Percentiles rank a stretch among this genome's conserved stretches.
These are phyloP conservation scores for Cosmia pyralina DNA, from an alignment of 2,888 invertebrate genomes.

Conservation along the genomic window DNA sequence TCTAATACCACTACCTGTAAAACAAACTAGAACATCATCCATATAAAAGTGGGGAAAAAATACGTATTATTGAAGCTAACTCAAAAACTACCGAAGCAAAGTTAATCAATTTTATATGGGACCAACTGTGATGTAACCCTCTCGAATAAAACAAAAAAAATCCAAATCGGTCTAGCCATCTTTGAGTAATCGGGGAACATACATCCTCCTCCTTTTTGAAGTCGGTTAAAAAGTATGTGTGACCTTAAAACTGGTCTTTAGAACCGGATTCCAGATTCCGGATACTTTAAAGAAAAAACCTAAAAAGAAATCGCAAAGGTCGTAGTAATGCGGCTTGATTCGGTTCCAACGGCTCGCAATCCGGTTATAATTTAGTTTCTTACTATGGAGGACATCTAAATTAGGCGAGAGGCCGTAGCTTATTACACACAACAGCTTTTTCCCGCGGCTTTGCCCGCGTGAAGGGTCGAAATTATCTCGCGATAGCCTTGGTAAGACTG, in stretches of 20 bases:
- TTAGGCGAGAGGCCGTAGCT: slow-evolving; percentile 15
- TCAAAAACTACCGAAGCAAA: too few relatives aligned
- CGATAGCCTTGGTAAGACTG: too few relatives aligned
- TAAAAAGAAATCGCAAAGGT: slow-evolving; percentile 25
- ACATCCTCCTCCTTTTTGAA: too few relatives aligned
- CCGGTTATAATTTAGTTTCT: slow-evolving; percentile 34
- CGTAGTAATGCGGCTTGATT: slow-evolving; percentile 15
- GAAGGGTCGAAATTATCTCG: not conserved
- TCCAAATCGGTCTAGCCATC: too few relatives aligned
- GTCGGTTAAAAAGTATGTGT: not conserved
- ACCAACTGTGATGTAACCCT: too few relatives aligned
- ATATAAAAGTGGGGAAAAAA: too few relatives aligned
- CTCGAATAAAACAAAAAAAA: too few relatives aligned
- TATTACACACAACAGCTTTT: not conserved
- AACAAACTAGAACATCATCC: too few relatives aligned
- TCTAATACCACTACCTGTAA: too few relatives aligned
- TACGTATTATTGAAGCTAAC: too few relatives aligned
- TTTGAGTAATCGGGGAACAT: too few relatives aligned
- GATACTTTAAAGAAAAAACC: slow-evolving; percentile 13
- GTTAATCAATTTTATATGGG: too few relatives aligned
- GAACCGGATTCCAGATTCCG: not conserved
- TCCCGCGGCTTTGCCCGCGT: not conserved
- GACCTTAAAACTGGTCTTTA: slow-evolving; percentile 32
- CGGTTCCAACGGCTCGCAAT: slow-evolving; percentile 21
- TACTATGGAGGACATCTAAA: slow-evolving; percentile 40